A percentile compares a stretch with the other conserved stretches of the same genome.
Evolutionary conservation across 2,113 vertebrate genomes (phyloP).

Genomic region (Pterocles gutturalis): DNA sequence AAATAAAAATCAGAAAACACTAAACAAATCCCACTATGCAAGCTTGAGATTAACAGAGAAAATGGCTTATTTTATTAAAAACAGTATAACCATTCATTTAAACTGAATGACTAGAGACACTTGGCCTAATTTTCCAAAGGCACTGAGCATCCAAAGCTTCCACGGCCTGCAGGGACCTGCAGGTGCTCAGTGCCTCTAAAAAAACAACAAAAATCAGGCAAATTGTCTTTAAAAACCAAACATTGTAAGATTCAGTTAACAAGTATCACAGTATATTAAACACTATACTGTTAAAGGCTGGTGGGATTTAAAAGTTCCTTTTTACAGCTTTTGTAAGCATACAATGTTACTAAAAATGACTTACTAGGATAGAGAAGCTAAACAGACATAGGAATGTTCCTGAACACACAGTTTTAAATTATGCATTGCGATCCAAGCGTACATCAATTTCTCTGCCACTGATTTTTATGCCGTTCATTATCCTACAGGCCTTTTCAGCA

Average conservation of each 20-base stretch:
- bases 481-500: constrained; percentile 94
- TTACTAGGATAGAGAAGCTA: constrained; percentile 93
- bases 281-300: constrained; percentile 85
- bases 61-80: constrained; percentile 91
- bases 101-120: constrained; percentile 90
- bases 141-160: constrained; percentile 53
- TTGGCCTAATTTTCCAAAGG: constrained; percentile 77
- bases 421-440: constrained; percentile 94
- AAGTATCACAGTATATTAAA: constrained; percentile 85
- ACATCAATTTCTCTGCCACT: constrained; percentile 98
- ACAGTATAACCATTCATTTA: constrained; percentile 94
- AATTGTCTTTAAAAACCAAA: constrained; percentile 91
- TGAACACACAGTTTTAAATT: constrained; percentile 78
- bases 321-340: constrained; percentile 81
- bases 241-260: constrained; percentile 80
- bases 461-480: constrained; percentile 99
- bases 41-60: constrained; percentile 78
- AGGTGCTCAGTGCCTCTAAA: constrained; percentile 64
- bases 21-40: constrained; percentile 76
- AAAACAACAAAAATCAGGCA: constrained; percentile 73
- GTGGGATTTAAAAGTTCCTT: constrained; percentile 83
- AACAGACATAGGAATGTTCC: constrained; percentile 84
- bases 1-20: constrained; percentile 54
- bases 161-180: background rate
- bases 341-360: constrained; percentile 85